Evolutionary conservation across 2,797 vertebrate species (phyloP).

Genomic region (Sparidentex hasta): DNA sequence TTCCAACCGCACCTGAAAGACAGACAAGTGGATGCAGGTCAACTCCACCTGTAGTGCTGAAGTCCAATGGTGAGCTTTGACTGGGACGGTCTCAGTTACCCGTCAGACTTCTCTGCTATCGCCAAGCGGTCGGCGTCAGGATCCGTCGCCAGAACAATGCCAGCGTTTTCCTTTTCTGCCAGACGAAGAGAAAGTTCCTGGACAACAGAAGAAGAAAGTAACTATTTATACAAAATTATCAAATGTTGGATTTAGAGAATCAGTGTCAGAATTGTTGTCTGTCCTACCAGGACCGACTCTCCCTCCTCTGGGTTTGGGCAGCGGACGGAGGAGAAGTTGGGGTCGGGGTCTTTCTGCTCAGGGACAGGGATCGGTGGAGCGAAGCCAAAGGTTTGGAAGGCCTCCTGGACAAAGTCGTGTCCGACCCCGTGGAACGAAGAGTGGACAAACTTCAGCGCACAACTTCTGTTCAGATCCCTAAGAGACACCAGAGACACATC

Average conservation of each 20-base stretch:
- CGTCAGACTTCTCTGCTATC: conserved; percentile 90
- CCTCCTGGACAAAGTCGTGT: conserved; percentile 91
- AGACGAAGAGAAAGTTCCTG: conserved; percentile 92
- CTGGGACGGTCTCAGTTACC: conserved; percentile 76
- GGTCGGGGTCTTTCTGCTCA: conserved; percentile 95
- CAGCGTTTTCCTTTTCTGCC: conserved; percentile 90
- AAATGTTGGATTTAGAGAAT: no score
- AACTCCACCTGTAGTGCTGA: not conserved
- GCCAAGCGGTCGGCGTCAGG: conserved; percentile 96
- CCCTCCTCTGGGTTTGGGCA: conserved; percentile 98
- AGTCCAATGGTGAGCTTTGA: not conserved
- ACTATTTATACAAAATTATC: not conserved
- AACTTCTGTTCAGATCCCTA: conserved; percentile 90
- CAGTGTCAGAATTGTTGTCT: no score
- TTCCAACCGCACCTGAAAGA: conserved; percentile 89
- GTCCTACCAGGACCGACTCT: conserved; percentile 91
- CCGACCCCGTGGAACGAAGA: conserved; percentile 97
- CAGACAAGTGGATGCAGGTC: not conserved
- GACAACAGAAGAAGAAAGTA: not conserved
- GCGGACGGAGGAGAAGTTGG: conserved; percentile 93
- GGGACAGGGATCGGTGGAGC: conserved; percentile 93
- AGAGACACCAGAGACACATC: conserved; percentile 4
- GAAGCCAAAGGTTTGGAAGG: conserved; percentile 92
- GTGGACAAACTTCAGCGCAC: conserved; percentile 91
- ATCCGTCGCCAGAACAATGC: conserved; percentile 93